Conservation (phyloP, 2,888 invertebrate species). For the Dendrolimus houi region DNA sequence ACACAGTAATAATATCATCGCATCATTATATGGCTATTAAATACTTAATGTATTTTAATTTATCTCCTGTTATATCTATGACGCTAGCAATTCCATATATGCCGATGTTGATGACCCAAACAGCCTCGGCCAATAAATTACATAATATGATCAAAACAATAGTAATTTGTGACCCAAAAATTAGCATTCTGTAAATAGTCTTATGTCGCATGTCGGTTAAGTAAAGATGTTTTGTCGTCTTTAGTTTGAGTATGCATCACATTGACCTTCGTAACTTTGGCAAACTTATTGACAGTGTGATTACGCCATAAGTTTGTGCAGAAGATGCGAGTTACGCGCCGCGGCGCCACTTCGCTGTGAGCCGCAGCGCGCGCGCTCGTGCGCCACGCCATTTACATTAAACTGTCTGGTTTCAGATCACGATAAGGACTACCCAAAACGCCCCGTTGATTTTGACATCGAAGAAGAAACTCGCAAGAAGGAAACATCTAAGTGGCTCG, state of each 20-base stretch:
- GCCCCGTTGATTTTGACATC: slow-evolving; percentile 89
- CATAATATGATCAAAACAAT: slow-evolving; percentile 34
- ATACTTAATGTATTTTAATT: too few relatives aligned
- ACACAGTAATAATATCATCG: too few relatives aligned
- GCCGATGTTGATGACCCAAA: slow-evolving; percentile 6
- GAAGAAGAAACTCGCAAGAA: slow-evolving; percentile 93
- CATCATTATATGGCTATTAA: too few relatives aligned
- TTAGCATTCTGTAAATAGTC: slow-evolving; percentile 53
- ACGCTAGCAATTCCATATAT: neutral
- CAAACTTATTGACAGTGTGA: slow-evolving; percentile 67
- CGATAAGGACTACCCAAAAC: slow-evolving; percentile 86
- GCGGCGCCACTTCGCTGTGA: slow-evolving; percentile 42
- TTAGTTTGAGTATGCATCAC: slow-evolving; percentile 43
- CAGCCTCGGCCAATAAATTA: slow-evolving; percentile 16
- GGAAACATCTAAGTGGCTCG: slow-evolving; percentile 94
- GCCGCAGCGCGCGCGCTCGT: slow-evolving; percentile 49
- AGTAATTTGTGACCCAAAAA: slow-evolving; percentile 52
- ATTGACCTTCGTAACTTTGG: slow-evolving; percentile 71
- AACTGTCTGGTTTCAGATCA: slow-evolving; percentile 76
- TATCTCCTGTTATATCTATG: neutral
- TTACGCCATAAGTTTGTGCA: slow-evolving; percentile 58
- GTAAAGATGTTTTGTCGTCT: slow-evolving; percentile 38
- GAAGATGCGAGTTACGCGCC: slow-evolving; percentile 25
- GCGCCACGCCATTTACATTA: slow-evolving; percentile 20
- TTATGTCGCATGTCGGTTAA: slow-evolving; percentile 45